phyloP scores from a whole-genome alignment of 2,113 vertebrate species.

The Hypanus sabinus region DNA sequence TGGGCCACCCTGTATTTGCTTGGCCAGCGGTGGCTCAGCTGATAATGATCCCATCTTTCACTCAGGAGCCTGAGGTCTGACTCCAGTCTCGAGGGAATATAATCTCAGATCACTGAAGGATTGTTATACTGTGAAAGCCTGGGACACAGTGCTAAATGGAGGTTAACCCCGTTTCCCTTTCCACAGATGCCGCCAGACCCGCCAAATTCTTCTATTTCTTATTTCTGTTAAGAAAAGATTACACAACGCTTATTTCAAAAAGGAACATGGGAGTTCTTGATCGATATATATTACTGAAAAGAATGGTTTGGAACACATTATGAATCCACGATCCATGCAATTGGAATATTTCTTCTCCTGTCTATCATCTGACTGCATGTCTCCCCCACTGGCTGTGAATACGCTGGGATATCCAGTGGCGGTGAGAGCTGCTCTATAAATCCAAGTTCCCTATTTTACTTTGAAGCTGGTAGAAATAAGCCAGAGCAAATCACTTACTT shows the following conservation, averaged over 20 bases:
- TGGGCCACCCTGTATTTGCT: background rate
- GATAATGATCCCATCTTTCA: too few relatives aligned
- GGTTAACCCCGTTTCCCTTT: background rate
- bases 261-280: background rate
- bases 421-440: background rate
- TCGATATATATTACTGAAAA: background rate
- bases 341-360: too few relatives aligned
- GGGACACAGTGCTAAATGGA: too few relatives aligned
- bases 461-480: background rate
- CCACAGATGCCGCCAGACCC: background rate
- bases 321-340: too few relatives aligned
- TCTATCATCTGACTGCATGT: too few relatives aligned
- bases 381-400: background rate
- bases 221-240: background rate
- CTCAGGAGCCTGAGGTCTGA: too few relatives aligned
- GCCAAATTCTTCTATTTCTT: background rate
- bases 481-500: background rate
- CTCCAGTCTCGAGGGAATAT: too few relatives aligned
- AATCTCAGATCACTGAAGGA: too few relatives aligned
- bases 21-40: too few relatives aligned
- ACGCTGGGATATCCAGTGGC: background rate
- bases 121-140: too few relatives aligned
- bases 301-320: too few relatives aligned
- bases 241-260: background rate
- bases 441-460: background rate